These are phyloP conservation scores for Lates japonicus DNA, from an alignment of 2,797 vertebrate species.

Conservation along the genomic window DNA sequence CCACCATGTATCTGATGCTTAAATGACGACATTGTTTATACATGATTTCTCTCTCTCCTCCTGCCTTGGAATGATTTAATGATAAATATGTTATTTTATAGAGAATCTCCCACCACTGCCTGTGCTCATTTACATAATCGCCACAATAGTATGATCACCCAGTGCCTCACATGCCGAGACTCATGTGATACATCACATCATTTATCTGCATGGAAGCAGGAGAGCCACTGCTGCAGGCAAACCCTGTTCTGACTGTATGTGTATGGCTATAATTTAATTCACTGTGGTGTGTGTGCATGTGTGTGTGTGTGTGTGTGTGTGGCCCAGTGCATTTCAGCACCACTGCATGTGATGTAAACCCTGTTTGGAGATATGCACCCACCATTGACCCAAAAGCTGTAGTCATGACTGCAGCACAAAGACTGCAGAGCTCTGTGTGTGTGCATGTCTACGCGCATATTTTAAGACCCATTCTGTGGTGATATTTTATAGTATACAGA, in stretches of 20 bases:
- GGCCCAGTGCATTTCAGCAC: not conserved
- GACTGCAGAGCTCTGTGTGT: not conserved
- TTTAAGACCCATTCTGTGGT: not conserved
- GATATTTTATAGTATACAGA: not conserved
- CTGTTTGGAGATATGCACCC: not conserved
- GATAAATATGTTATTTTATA: slow-evolving; percentile 52
- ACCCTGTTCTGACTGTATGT: not conserved
- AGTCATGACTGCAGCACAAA: not conserved
- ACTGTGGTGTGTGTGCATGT: not conserved
- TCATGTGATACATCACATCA: slow-evolving; percentile 1
- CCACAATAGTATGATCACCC: slow-evolving; percentile 12
- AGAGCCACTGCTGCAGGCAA: not conserved
- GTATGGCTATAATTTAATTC: slow-evolving; percentile 6
- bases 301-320: slow-evolving; percentile 11
- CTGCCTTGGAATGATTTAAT: slow-evolving; percentile 15
- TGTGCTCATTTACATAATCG: slow-evolving; percentile 47
- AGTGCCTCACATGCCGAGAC: not conserved
- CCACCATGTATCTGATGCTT: not conserved
- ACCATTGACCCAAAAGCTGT: slow-evolving; percentile 17
- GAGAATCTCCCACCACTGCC: not conserved
- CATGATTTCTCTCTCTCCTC: not conserved
- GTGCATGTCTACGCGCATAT: not conserved
- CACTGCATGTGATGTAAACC: slow-evolving; percentile 3
- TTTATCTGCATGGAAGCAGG: slow-evolving; percentile 21
- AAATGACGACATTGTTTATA: not conserved